These are phyloP conservation scores for Drosophila antonietae DNA, from an alignment of 2,888 invertebrate species.

Conservation along the genomic window DNA sequence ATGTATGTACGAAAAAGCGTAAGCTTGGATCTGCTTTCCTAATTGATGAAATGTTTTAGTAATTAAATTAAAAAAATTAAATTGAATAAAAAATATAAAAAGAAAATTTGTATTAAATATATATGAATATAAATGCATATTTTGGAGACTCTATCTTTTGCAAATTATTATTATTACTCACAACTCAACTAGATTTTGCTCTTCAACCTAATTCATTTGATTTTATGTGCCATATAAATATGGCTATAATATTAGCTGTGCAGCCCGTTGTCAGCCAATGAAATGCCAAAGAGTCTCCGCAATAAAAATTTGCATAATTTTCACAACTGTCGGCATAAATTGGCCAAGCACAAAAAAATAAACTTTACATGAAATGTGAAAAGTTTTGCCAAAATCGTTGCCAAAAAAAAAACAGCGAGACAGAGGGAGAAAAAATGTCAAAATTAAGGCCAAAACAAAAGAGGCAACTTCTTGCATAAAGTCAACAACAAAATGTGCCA, in stretches of 20 bases:
- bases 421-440: not conserved
- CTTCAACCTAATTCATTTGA: not conserved
- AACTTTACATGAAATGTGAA: conserved; percentile 63
- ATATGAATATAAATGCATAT: no score
- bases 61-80: no score
- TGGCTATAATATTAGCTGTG: not conserved
- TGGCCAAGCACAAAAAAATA: conserved; percentile 31
- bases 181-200: not conserved
- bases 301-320: conserved; percentile 57
- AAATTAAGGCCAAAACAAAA: conserved; percentile 4
- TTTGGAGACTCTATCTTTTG: no score
- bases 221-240: not conserved
- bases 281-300: conserved; percentile 17
- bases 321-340: conserved; percentile 66
- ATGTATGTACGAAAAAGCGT: no score
- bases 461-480: conserved; percentile 62
- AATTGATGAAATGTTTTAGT: no score
- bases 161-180: not conserved
- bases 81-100: no score
- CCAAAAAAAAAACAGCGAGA: conserved; percentile 48
- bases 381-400: conserved; percentile 50
- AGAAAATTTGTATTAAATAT: no score
- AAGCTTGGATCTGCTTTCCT: no score
- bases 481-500: conserved; percentile 65
- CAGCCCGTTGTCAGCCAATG: not conserved